Percentiles rank a stretch among this genome's conserved stretches.
Evolutionary conservation across 2,888 invertebrate genomes (phyloP).

Genomic region (Meteorus colon): DNA sequence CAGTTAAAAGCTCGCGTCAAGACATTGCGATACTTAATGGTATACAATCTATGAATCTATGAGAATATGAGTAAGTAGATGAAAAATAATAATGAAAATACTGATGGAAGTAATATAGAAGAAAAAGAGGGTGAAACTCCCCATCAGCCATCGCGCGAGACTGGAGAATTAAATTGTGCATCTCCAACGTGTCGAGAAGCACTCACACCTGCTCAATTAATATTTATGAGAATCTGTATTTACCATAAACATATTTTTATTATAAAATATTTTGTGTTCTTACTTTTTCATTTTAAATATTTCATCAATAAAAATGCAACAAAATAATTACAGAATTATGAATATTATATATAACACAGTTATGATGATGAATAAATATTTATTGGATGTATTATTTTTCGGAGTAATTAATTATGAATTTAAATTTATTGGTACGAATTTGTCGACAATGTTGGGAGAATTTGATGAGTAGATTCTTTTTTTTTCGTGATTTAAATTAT

Average conservation of each 20-base stretch:
- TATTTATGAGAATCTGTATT: slow-evolving; percentile 63
- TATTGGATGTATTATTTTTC: too few relatives aligned
- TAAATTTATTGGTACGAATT: too few relatives aligned
- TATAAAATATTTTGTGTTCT: neutral
- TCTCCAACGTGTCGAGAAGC: slow-evolving; percentile 35
- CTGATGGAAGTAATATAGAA: neutral
- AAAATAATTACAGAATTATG: too few relatives aligned
- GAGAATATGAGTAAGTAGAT: slow-evolving; percentile 22
- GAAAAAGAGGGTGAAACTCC: too few relatives aligned
- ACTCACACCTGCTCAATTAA: slow-evolving; percentile 55
- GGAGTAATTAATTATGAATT: too few relatives aligned
- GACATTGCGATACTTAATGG: neutral
- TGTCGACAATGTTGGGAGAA: too few relatives aligned
- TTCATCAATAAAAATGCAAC: too few relatives aligned
- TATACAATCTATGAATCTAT: neutral
- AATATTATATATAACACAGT: too few relatives aligned
- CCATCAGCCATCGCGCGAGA: neutral
- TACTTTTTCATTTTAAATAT: slow-evolving; percentile 2
- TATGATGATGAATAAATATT: too few relatives aligned
- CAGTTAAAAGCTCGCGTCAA: neutral
- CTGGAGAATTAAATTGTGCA: slow-evolving; percentile 26
- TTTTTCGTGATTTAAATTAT: too few relatives aligned
- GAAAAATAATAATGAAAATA: slow-evolving; percentile 14
- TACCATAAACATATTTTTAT: slow-evolving; percentile 37
- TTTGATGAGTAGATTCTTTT: too few relatives aligned